A percentile compares a stretch with the other conserved stretches of the same genome.
These are phyloP conservation scores for Drosophila pseudotakahashii DNA, from an alignment of 2,888 invertebrate species.

Conservation along the genomic window DNA sequence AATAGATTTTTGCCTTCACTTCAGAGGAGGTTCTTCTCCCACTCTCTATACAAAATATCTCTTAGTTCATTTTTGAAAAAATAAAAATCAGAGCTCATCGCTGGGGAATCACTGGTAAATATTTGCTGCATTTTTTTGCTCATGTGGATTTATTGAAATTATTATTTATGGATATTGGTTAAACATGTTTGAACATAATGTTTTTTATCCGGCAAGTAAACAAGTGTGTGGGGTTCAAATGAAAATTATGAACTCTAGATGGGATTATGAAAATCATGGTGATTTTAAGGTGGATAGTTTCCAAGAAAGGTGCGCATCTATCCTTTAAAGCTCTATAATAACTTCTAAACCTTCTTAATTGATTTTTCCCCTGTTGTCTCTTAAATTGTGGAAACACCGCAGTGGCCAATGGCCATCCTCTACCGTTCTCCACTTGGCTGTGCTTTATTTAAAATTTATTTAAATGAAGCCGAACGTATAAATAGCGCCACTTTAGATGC, in stretches of 20 bases:
- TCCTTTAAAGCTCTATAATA: neutral
- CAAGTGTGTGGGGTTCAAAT: neutral
- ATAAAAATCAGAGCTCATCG: constrained; percentile 11
- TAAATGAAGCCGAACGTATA: constrained; percentile 77
- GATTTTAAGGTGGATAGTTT: too few relatives aligned
- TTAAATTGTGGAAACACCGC: constrained; percentile 1
- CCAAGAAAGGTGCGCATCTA: too few relatives aligned
- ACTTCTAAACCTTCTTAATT: neutral
- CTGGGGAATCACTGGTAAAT: constrained; percentile 27
- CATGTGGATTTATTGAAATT: constrained; percentile 46
- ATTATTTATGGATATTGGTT: constrained; percentile 44
- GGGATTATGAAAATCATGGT: too few relatives aligned
- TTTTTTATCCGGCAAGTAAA: constrained; percentile 1
- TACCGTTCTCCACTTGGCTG: constrained; percentile 27
- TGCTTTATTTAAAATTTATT: constrained; percentile 78
- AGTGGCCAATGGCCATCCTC: constrained; percentile 25
- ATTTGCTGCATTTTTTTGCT: constrained; percentile 21
- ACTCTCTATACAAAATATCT: neutral
- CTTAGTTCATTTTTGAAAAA: constrained; percentile 1
- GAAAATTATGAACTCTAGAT: neutral
- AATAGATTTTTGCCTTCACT: constrained; percentile 24
- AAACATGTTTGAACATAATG: constrained; percentile 36
- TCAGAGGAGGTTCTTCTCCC: neutral
- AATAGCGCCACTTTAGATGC: constrained; percentile 78
- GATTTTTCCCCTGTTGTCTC: constrained; percentile 8